These are phyloP conservation scores for Sciurus carolinensis DNA, from an alignment of 2,797 vertebrate species.

Conservation along the genomic window DNA sequence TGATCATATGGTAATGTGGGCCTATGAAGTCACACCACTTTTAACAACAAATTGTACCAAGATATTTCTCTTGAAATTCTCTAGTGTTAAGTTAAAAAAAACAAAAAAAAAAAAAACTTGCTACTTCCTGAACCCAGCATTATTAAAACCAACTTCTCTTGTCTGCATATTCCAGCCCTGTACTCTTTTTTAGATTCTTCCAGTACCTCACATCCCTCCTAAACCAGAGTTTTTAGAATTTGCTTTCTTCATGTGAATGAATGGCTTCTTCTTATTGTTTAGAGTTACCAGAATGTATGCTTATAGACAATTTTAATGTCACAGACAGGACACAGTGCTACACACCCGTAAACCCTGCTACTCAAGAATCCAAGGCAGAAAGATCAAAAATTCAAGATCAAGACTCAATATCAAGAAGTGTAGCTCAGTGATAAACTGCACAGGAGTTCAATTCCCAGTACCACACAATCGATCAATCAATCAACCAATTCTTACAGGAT, in stretches of 20 bases:
- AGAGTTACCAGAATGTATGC: background rate
- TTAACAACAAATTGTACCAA: background rate
- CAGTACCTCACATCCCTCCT: background rate
- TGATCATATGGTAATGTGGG: background rate
- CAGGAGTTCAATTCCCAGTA: too few relatives aligned
- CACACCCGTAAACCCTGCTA: too few relatives aligned
- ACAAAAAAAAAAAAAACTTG: constrained; percentile 53
- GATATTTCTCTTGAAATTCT: background rate
- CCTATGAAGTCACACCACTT: background rate
- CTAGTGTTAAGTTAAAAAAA: background rate
- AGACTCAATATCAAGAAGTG: too few relatives aligned
- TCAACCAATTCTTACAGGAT: background rate
- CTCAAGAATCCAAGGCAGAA: too few relatives aligned
- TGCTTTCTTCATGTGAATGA: background rate
- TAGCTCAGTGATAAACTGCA: too few relatives aligned
- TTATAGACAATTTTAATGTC: background rate
- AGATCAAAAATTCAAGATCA: too few relatives aligned
- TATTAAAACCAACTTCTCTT: background rate
- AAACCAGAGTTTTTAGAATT: background rate
- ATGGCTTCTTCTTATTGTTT: background rate
- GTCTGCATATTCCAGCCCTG: background rate
- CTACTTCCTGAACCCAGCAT: background rate
- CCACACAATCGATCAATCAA: too few relatives aligned
- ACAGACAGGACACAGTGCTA: too few relatives aligned
- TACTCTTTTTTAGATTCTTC: background rate